Evolutionary conservation across 2,797 vertebrate species (phyloP), one percentile per base, ranked within the genome.

Genomic region (Spinus olivaceus): DNA sequence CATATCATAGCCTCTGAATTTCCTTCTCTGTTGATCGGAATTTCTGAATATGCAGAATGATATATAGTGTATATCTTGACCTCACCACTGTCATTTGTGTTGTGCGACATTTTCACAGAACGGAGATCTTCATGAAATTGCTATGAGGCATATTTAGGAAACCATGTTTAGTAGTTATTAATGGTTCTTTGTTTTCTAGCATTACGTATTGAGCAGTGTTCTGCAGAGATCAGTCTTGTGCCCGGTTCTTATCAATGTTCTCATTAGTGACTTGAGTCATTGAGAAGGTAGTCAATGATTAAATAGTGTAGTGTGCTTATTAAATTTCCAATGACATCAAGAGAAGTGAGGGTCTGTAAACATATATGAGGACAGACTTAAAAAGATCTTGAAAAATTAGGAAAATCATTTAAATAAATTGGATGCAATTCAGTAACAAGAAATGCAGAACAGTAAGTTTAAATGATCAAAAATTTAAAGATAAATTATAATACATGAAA

Each of bases 251-350:
- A 73, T 92, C 93, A 92, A 79, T 95, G 93, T 92, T 92, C 94
- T 92, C 88, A 95, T 96, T 95, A 96, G 86, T 69, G 80, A 88
- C 77, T 95, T 91, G 85, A 94, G 90, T 95, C 91, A 92, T n/a
- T 90, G 85, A 76, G 66, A 81, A 95, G 89, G 74, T 95, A 96
- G 95, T 94, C 94, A 90, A 74, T 83, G 89, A 96, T 96, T 95
- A 95, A 96, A 96, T 95, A 95, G 89, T 71, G 89, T 61, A 88
- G 85, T 19, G 66, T 83, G 54, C 41, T 95, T 95, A 96, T 96
- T 95, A 92, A 88, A 96, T 96, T 95, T 96, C 88, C 89, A 95
- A 63, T 96, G 93, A 96, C 91, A 96, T 96, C 93, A 96, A 91
- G 41, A 82, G 41, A 82, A 92, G 56, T 72, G 77, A 94, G 77